Evolutionary conservation across 2,113 vertebrate species (phyloP).

Genomic region (Chloebia gouldiae): DNA sequence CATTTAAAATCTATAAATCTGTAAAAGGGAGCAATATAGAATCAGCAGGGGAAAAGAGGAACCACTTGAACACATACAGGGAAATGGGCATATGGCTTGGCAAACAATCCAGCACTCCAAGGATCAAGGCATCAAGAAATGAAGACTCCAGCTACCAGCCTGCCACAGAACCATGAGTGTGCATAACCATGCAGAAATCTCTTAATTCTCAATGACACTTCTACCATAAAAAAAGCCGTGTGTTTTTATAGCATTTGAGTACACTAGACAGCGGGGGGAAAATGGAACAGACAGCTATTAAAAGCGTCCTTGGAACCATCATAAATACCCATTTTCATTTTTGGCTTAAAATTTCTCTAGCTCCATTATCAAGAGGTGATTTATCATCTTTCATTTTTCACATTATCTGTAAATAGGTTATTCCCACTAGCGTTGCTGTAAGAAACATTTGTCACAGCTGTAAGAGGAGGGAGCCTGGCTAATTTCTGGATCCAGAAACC

Average conservation of each 20-base stretch:
- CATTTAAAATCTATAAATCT: background rate
- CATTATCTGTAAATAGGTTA: constrained; percentile 44
- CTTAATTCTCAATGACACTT: background rate
- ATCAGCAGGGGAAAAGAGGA: background rate
- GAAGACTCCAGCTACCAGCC: background rate
- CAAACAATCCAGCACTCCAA: background rate
- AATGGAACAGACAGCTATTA: constrained; percentile 17
- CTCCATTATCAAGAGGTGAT: constrained; percentile 10
- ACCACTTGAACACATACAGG: background rate
- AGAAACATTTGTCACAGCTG: constrained; percentile 49
- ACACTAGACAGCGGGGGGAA: background rate
- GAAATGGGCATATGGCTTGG: background rate
- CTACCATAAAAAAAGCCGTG: background rate
- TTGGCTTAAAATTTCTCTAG: constrained; percentile 7
- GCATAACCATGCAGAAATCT: background rate
- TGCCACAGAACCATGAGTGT: background rate
- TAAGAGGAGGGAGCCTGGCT: background rate
- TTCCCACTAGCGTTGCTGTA: background rate
- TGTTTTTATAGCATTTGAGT: background rate
- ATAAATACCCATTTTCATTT: constrained; percentile 28
- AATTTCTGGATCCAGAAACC: constrained; percentile 28
- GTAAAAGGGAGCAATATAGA: background rate
- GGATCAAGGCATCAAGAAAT: background rate
- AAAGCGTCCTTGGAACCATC: constrained; percentile 20
- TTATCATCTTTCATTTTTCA: constrained; percentile 41